Base-by-base conservation (phyloP, 2,888 invertebrate species). In the Pegoplata infirma region DNA sequence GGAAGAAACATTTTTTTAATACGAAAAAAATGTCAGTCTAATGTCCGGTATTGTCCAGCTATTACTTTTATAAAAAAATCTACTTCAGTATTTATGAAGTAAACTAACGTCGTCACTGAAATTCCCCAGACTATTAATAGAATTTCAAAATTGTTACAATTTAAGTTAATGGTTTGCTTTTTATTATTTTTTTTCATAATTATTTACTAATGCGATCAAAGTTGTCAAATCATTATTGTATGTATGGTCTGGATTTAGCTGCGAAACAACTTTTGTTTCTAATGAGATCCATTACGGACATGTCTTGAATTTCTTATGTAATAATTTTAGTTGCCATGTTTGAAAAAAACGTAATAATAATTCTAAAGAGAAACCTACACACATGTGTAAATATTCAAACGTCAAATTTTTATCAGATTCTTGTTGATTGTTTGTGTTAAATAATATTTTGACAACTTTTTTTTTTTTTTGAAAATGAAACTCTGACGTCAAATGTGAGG, bases 231-330 rank as follows among this genome's bases (percentile, higher is more conserved):
- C 17, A 36, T 67, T 12, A 14, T n/a, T n/a, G n/a, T n/a, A n/a
- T n/a, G n/a, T 53, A 51, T 51, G 51, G 12, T 55, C 0, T 21
- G 23, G 16, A 51, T 46, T 23, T 36, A 19, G 44, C 51, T 64
- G 19, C 40, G 23, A 61, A 64, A 17, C 32, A 46, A 59, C 16
- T 53, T 61, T 53, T 32, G 16, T 32, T 64, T 36, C 53, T 61
- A 53, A 59, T 53, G 46, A 49, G 44, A 56, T 71, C 25, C 55
- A 46, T 59, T n/a, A 44, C 61, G 55, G 44, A 63, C 67, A 72
- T 56, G 61, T 5, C 55, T 64, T 16, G 63, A 76, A 64, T 64
- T 21, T 10, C 21, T 67, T 67, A 53, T 71, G 10, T 58, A 40
- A 68, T 19, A 17, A 19, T n/a, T 23, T 32, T 28, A 36, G 23